Evolutionary conservation across 2,113 vertebrate genomes (phyloP).

Genomic region (Oplegnathus fasciatus): DNA sequence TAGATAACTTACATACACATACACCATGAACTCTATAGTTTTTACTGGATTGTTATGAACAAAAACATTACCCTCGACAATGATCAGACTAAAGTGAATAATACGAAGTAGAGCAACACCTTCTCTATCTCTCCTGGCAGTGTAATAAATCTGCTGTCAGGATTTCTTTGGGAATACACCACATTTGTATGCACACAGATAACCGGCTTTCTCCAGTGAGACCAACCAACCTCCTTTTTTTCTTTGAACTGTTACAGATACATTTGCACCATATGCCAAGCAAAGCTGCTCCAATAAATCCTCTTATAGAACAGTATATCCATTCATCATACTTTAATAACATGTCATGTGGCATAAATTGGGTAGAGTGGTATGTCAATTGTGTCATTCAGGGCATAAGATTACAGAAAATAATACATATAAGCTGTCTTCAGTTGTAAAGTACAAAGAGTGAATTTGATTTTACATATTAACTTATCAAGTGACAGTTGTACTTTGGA

Average conservation of each 20-base stretch:
- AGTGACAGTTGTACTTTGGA: neutral
- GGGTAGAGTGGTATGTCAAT: neutral
- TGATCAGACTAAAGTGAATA: constrained; percentile 2
- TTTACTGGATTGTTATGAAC: neutral
- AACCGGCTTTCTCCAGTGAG: constrained; percentile 44
- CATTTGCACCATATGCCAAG: constrained; percentile 11
- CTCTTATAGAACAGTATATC: neutral
- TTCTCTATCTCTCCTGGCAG: neutral
- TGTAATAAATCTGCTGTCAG: constrained; percentile 53
- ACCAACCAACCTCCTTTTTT: constrained; percentile 20
- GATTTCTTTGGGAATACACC: constrained; percentile 22
- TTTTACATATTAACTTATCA: neutral
- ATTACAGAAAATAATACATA: constrained; percentile 14
- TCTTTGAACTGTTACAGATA: constrained; percentile 45
- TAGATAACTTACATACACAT: neutral
- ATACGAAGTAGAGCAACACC: constrained; percentile 39
- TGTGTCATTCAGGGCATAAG: neutral
- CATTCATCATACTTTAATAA: constrained; percentile 47
- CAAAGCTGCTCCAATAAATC: constrained; percentile 5
- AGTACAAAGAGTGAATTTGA: neutral
- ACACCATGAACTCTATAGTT: neutral
- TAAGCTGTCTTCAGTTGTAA: neutral
- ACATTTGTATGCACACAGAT: constrained; percentile 54
- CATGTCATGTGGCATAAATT: neutral
- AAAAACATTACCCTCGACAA: neutral